A percentile compares a stretch with the other conserved stretches of the same genome.
Evolutionary conservation across 2,797 vertebrate genomes (phyloP).

Genomic region (Scarus forsteni): DNA sequence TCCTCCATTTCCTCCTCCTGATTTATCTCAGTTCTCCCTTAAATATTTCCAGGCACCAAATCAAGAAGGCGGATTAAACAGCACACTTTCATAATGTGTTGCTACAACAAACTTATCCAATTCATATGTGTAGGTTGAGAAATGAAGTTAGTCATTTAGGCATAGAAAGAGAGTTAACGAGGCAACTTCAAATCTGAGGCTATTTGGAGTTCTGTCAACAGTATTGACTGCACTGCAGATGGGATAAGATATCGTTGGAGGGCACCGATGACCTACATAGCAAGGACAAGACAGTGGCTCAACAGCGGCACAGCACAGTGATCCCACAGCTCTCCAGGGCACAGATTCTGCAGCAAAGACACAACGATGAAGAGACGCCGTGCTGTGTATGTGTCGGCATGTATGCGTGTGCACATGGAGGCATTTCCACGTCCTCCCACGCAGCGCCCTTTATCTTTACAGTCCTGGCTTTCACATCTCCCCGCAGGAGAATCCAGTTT

Average conservation of each 20-base stretch:
- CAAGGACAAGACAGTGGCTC: constrained; percentile 77
- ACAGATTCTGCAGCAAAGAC: constrained; percentile 63
- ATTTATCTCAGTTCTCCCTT: constrained; percentile 18
- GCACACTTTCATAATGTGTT: constrained; percentile 6
- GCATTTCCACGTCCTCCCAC: constrained; percentile 51
- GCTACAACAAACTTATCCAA: constrained; percentile 29
- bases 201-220: constrained; percentile 78
- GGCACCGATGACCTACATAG: constrained; percentile 80
- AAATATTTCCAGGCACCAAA: constrained; percentile 34
- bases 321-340: constrained; percentile 74
- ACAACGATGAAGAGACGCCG: constrained; percentile 33
- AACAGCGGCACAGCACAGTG: constrained; percentile 62
- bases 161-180: constrained; percentile 79
- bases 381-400: constrained; percentile 24
- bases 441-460: constrained; percentile 66
- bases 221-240: constrained; percentile 79
- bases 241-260: constrained; percentile 76
- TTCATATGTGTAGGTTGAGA: constrained; percentile 33
- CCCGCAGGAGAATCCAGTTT: constrained; percentile 69
- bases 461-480: constrained; percentile 65
- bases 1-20: constrained; percentile 39
- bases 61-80: constrained; percentile 54
- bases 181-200: constrained; percentile 75
- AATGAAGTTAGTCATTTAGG: constrained; percentile 74
- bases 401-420: constrained; percentile 8